Evolutionary conservation across 2,797 vertebrate species (phyloP).

Genomic region (Oreochromis grahami): DNA sequence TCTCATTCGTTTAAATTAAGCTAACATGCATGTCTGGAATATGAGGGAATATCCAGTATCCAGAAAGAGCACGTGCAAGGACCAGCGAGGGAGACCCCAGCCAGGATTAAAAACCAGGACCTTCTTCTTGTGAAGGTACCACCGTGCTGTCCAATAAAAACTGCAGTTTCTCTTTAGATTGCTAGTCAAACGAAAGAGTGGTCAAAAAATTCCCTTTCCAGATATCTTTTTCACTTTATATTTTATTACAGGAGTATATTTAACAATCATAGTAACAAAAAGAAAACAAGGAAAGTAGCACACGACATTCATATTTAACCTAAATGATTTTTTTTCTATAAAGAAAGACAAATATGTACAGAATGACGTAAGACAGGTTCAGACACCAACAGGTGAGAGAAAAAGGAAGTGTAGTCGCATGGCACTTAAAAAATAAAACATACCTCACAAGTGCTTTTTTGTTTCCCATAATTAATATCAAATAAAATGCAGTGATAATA

Average conservation of each 20-base stretch:
- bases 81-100: neutral
- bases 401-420: constrained; percentile 75
- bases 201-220: neutral
- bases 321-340: constrained; percentile 76
- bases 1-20: neutral
- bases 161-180: neutral
- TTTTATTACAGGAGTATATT: constrained; percentile 89
- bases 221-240: constrained; percentile 64
- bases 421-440: constrained; percentile 82
- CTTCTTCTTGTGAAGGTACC: neutral
- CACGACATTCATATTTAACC: constrained; percentile 85
- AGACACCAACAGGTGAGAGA: constrained; percentile 77
- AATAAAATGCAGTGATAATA: constrained; percentile 90
- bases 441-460: constrained; percentile 88
- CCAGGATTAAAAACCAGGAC: neutral
- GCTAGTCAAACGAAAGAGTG: neutral
- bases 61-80: neutral
- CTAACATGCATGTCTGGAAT: neutral
- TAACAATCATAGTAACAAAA: constrained; percentile 87
- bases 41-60: neutral
- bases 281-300: constrained; percentile 30
- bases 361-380: constrained; percentile 68
- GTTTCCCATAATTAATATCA: constrained; percentile 86
- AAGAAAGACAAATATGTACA: constrained; percentile 87
- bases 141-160: neutral